Evolutionary conservation across 2,888 invertebrate genomes (phyloP).

Genomic region (Auanema sp.): DNA sequence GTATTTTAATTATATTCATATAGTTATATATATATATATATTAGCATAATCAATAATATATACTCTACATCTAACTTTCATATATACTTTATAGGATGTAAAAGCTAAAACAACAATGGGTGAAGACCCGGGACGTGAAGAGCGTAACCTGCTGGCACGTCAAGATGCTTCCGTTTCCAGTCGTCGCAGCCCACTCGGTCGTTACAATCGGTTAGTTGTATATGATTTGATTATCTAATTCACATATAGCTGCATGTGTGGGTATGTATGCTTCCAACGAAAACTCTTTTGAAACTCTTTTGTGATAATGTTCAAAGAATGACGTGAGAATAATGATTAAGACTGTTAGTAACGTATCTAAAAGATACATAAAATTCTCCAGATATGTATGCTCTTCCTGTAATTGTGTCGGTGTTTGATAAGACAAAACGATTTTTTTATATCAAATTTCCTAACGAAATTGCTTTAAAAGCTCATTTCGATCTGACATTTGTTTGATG

Average conservation of each 20-base stretch:
- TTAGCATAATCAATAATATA: too few species aligned
- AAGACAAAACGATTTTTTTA: too few species aligned
- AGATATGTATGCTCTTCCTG: too few species aligned
- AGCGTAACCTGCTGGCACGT: conserved; percentile 22
- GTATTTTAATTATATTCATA: too few species aligned
- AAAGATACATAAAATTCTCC: not conserved
- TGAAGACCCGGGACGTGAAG: conserved; percentile 14
- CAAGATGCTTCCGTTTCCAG: conserved; percentile 22
- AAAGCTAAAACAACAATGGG: conserved; percentile 25
- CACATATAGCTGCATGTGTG: not conserved
- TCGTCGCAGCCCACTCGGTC: conserved; percentile 12
- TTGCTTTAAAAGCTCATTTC: too few species aligned
- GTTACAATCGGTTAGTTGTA: conserved; percentile 3
- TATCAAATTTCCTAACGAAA: too few species aligned
- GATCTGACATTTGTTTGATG: too few species aligned
- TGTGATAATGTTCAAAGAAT: not conserved
- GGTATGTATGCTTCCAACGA: not conserved
- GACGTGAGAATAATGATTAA: not conserved
- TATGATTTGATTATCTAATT: not conserved
- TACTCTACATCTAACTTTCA: too few species aligned
- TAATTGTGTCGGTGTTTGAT: too few species aligned
- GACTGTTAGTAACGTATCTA: not conserved
- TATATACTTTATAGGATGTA: conserved; percentile 22
- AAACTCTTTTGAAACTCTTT: not conserved
- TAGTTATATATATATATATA: too few species aligned